Conservation (phyloP, 2,113 vertebrate species). For the Zosterops lateralis region DNA sequence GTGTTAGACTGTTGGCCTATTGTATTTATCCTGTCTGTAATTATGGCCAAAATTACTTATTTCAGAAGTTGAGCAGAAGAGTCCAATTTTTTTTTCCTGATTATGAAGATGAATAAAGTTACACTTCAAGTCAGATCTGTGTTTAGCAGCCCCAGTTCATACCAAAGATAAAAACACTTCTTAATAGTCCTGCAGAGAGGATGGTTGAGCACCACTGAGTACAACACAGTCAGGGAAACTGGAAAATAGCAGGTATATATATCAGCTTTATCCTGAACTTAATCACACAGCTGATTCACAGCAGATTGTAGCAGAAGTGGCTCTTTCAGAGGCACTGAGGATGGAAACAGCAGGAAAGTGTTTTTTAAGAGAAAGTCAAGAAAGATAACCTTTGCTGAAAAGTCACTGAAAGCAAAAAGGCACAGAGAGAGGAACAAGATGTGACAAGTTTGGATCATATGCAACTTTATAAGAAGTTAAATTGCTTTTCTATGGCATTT, state of each 20-base stretch:
- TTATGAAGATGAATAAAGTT: not conserved
- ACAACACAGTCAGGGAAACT: not conserved
- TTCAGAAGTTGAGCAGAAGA: not conserved
- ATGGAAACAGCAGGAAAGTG: conserved; percentile 9
- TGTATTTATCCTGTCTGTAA: not conserved
- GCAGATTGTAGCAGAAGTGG: conserved; percentile 27
- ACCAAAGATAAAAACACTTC: not conserved
- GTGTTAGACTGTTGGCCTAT: not conserved
- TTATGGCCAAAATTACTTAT: not conserved
- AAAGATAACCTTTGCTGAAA: conserved; percentile 41
- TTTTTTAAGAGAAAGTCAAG: conserved; percentile 37
- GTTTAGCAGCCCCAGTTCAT: not conserved
- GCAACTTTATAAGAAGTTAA: not conserved
- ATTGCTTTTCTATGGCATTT: not conserved
- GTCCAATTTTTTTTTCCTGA: not conserved
- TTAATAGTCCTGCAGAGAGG: not conserved
- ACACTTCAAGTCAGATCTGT: not conserved
- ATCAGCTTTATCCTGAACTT: not conserved
- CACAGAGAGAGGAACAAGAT: not conserved
- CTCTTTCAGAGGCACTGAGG: not conserved
- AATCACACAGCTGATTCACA: not conserved
- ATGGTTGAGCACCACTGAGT: not conserved
- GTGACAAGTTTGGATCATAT: not conserved
- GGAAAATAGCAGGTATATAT: conserved; percentile 6
- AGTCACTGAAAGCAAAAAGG: not conserved